Percentiles rank a stretch among this genome's conserved stretches.
phyloP scores from a whole-genome alignment of 2,888 invertebrate genomes.

The Apodemia mormo region DNA sequence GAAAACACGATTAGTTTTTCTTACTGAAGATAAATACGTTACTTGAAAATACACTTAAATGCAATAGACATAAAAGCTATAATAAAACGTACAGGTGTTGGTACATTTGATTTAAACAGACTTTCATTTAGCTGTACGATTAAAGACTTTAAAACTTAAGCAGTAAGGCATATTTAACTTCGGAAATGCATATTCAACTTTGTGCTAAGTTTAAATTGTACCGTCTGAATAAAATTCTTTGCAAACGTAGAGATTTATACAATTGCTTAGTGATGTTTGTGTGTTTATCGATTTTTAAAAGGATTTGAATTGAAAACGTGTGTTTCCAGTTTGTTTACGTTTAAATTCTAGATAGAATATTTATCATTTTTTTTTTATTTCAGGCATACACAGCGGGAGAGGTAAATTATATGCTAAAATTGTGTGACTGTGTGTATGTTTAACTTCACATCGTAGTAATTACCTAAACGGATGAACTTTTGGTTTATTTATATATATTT shows the following conservation, averaged over 20 bases:
- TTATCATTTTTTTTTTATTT: too few relatives aligned
- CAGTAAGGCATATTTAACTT: constrained; percentile 36
- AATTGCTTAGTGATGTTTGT: constrained; percentile 34
- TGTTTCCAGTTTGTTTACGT: background rate
- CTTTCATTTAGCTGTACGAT: constrained; percentile 27
- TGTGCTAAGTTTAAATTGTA: constrained; percentile 40
- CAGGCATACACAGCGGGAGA: too few relatives aligned
- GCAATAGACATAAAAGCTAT: background rate
- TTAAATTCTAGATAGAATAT: too few relatives aligned
- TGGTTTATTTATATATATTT: too few relatives aligned
- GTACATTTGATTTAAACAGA: constrained; percentile 23
- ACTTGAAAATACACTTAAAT: background rate
- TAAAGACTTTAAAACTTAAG: constrained; percentile 37
- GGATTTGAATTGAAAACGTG: background rate
- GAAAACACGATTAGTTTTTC: constrained; percentile 11
- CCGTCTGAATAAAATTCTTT: constrained; percentile 43
- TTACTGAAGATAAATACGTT: background rate
- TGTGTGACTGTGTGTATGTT: too few relatives aligned
- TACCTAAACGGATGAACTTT: too few relatives aligned
- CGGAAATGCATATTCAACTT: constrained; percentile 39
- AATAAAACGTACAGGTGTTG: constrained; percentile 7
- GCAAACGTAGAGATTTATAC: constrained; percentile 42
- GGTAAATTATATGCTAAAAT: too few relatives aligned
- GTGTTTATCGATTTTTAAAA: constrained; percentile 29
- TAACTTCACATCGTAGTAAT: too few relatives aligned